phyloP scores from a whole-genome alignment of 2,888 invertebrate genomes.

The Hypselothyrea guttata region DNA sequence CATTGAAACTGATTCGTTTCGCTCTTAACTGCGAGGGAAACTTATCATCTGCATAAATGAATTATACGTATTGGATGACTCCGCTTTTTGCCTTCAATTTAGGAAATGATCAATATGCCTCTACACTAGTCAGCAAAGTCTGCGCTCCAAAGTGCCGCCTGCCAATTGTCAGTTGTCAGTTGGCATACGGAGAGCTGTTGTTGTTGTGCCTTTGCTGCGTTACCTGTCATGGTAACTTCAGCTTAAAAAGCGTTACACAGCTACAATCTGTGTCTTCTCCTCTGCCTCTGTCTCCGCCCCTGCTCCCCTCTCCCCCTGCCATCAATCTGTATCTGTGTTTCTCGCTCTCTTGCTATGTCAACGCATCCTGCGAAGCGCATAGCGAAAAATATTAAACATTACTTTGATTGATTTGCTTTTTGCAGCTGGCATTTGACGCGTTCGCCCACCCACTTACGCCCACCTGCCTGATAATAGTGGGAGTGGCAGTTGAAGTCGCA shows the following conservation, averaged over 20 bases:
- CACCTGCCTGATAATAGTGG: no score
- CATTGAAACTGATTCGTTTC: no score
- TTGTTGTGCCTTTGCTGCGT: neutral
- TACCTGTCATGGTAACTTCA: constrained; percentile 15
- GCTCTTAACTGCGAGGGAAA: no score
- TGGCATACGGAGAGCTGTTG: constrained; percentile 7
- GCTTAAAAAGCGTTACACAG: neutral
- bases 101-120: constrained; percentile 4
- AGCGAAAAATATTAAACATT: constrained; percentile 60
- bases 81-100: neutral
- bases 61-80: neutral
- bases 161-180: constrained; percentile 2
- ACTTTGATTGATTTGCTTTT: constrained; percentile 53
- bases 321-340: neutral
- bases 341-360: neutral
- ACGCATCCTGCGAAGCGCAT: constrained; percentile 38
- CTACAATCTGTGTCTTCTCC: neutral
- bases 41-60: no score
- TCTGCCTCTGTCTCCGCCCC: no score
- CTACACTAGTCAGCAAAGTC: constrained; percentile 7
- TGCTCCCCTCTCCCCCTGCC: neutral
- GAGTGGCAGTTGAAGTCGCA: no score
- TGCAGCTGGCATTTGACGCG: constrained; percentile 1
- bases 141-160: constrained; percentile 1
- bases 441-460: neutral